Base-by-base conservation (phyloP, 2,113 vertebrate genomes). In the Orientallactaga bullata region DNA sequence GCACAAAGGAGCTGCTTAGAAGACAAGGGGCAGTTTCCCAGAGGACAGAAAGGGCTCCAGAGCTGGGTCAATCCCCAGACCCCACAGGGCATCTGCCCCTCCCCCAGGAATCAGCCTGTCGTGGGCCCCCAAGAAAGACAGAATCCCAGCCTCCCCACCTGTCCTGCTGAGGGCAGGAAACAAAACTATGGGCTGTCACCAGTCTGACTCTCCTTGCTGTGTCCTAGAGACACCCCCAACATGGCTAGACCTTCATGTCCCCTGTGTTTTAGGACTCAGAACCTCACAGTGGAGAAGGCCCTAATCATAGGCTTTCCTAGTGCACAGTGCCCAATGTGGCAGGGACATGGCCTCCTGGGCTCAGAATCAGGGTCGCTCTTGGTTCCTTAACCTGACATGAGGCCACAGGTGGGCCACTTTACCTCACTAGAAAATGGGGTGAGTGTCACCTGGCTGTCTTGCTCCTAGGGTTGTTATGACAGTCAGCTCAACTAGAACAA, bases 101-200 rank as follows among this genome's bases (percentile, higher is more conserved):
- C 42, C 42, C 42, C 42, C 42, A 47, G 18, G 71, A 84, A 8
- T 8, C 83, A 21, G 20, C 24, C 24, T 61, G 30, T 42, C 47
- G 21, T 24, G 7, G 32, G 63, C 20, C 78, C 87, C 72, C 23
- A 39, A 47, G 4, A 2, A 39, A n/a, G 17, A 15, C 55, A 85
- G 23, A 7, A n/a, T 28, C 3, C 55, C 23, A 32, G 80, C 28
- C 80, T 35, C 28, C 83, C 69, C 2, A 1, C 20, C 30, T 12
- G 1, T 23, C 47, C 80, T 63, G 37, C n/a, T 42, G 10, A 37
- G 1, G 0, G 20, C 1, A 16, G 76, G 74, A 47, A 5, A 15
- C 15, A 0, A 65, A 20, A 58, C 28, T 37, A 0, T 0, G 2
- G 63, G 71, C 13, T 42, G 80, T 60, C 58, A 1, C 4, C 2